Evolutionary conservation across 2,888 invertebrate species (phyloP).

Genomic region (Athripsodes cinereus): DNA sequence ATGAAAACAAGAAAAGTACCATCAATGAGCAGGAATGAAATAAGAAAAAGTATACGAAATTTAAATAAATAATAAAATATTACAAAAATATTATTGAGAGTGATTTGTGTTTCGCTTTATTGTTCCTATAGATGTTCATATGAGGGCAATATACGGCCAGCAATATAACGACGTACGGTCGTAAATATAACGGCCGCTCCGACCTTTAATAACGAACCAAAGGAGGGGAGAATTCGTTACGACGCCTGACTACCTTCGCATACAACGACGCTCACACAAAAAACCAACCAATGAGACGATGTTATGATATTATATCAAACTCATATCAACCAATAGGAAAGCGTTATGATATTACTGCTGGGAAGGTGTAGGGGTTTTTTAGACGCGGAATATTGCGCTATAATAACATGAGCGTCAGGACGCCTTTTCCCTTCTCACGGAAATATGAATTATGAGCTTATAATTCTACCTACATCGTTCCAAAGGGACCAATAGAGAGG

Average conservation of each 20-base stretch:
- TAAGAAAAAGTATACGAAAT: too few species aligned
- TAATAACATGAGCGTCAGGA: slow-evolving; percentile 42
- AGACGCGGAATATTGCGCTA: slow-evolving; percentile 18
- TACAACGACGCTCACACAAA: slow-evolving; percentile 5
- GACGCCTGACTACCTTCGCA: slow-evolving; percentile 5
- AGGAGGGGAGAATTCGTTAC: slow-evolving; percentile 25
- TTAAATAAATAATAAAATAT: too few species aligned
- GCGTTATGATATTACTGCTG: slow-evolving; percentile 48
- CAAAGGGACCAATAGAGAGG: slow-evolving; percentile 13
- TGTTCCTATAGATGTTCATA: slow-evolving; percentile 7
- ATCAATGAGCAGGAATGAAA: too few species aligned
- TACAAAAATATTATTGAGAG: too few species aligned
- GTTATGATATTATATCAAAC: slow-evolving; percentile 60
- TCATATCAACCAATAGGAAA: slow-evolving; percentile 49
- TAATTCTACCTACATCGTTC: too few species aligned
- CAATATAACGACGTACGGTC: slow-evolving; percentile 41
- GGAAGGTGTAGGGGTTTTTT: slow-evolving; percentile 19
- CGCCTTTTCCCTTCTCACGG: slow-evolving; percentile 12
- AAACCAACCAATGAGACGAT: slow-evolving; percentile 45
- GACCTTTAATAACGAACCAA: slow-evolving; percentile 37
- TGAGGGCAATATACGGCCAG: slow-evolving; percentile 25
- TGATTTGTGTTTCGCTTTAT: background rate
- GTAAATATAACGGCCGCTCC: slow-evolving; percentile 37
- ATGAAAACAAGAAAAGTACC: too few species aligned
- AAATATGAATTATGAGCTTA: slow-evolving; percentile 20